Conservation (phyloP, 2,888 invertebrate species). For the Chrysotoxum bicinctum region DNA sequence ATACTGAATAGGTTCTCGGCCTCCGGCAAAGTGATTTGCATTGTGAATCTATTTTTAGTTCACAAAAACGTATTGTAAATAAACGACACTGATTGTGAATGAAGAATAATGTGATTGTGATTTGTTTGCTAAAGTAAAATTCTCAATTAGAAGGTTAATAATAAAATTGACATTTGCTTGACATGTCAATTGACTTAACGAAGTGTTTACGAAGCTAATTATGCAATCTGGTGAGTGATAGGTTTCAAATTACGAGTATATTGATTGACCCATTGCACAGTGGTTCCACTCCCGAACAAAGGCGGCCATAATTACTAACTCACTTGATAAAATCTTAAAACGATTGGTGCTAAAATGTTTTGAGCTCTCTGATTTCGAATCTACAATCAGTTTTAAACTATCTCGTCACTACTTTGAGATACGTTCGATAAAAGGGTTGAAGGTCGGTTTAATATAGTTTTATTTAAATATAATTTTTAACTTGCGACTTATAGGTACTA, state of each 20-base stretch:
- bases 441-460: too few species aligned
- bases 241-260: neutral
- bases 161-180: constrained; percentile 34
- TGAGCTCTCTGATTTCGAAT: too few species aligned
- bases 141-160: constrained; percentile 36
- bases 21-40: constrained; percentile 36
- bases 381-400: too few species aligned
- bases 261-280: neutral
- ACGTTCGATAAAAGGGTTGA: too few species aligned
- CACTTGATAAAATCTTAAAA: too few species aligned
- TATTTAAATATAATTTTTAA: too few species aligned
- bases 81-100: constrained; percentile 28
- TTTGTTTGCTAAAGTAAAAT: neutral
- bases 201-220: neutral
- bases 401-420: too few species aligned
- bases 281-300: too few species aligned
- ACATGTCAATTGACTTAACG: constrained; percentile 35
- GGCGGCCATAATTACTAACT: too few species aligned
- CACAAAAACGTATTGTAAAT: constrained; percentile 12
- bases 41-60: constrained; percentile 38
- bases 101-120: neutral
- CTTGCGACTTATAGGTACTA: too few species aligned
- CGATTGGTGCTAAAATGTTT: too few species aligned
- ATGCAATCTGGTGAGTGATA: neutral
- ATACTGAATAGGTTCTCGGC: neutral